A percentile compares a stretch with the other conserved stretches of the same genome.
phyloP scores from a whole-genome alignment of 2,888 invertebrate genomes.

The Theristus sp. region DNA sequence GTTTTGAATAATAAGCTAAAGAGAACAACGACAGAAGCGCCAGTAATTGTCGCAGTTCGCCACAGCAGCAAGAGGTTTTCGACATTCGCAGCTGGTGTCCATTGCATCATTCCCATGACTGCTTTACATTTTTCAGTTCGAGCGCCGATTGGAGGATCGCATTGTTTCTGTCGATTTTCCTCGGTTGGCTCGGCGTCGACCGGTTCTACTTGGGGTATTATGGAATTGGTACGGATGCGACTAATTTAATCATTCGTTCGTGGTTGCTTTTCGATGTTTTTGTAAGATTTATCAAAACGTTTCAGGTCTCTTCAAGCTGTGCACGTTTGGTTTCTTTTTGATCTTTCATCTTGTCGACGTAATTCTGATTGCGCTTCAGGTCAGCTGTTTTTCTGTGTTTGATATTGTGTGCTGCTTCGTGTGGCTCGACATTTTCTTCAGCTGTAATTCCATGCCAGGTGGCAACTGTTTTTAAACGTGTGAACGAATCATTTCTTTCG shows the following conservation, averaged over 20 bases:
- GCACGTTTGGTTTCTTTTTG: constrained; percentile 88
- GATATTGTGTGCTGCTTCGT: too few relatives aligned
- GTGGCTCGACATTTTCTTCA: too few relatives aligned
- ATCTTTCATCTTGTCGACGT: constrained; percentile 72
- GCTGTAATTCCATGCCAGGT: too few relatives aligned
- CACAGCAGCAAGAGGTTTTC: too few relatives aligned
- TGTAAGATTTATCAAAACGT: background rate
- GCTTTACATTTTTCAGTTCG: background rate
- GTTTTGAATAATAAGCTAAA: too few relatives aligned
- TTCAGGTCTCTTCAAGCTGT: constrained; percentile 62
- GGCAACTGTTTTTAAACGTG: too few relatives aligned
- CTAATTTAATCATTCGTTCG: background rate
- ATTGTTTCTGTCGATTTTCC: constrained; percentile 73
- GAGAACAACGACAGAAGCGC: too few relatives aligned
- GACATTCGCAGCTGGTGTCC: too few relatives aligned
- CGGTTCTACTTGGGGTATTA: constrained; percentile 96
- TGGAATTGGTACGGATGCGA: constrained; percentile 47
- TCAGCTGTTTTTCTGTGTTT: too few relatives aligned
- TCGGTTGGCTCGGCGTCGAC: constrained; percentile 94
- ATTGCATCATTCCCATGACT: background rate
- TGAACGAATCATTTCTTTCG: too few relatives aligned
- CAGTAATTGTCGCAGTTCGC: too few relatives aligned
- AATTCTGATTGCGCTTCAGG: constrained; percentile 79
- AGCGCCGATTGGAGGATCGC: constrained; percentile 33
- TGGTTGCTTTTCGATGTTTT: background rate